phyloP scores from a whole-genome alignment of 2,113 vertebrate genomes.

The Perccottus glenii region DNA sequence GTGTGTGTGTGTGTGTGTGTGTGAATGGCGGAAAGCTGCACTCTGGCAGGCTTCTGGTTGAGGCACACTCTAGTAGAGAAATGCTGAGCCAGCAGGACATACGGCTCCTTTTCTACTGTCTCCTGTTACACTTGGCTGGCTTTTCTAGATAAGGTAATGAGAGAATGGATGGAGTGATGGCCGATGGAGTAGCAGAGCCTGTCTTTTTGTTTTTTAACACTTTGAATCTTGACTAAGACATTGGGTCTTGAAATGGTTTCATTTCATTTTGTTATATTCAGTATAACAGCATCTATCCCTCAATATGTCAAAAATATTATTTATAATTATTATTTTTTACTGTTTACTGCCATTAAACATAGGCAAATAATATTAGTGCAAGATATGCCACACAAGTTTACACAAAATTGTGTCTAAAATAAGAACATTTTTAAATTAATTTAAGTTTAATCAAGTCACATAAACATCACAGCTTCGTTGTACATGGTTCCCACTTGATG shows the following conservation, averaged over 20 bases:
- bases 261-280: too few species aligned
- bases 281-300: too few species aligned
- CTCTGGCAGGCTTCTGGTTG: slow-evolving; percentile 55
- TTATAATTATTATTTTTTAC: too few species aligned
- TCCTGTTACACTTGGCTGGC: slow-evolving; percentile 68
- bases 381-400: too few species aligned
- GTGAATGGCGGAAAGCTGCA: slow-evolving; percentile 18
- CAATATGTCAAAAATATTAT: too few species aligned
- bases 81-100: slow-evolving; percentile 69
- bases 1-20: slow-evolving; percentile 14
- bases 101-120: slow-evolving; percentile 64
- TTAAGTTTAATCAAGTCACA: slow-evolving; percentile 40
- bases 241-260: too few species aligned
- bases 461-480: slow-evolving; percentile 57
- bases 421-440: too few species aligned
- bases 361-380: too few species aligned
- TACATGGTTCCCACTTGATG: slow-evolving; percentile 9
- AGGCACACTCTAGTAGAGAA: slow-evolving; percentile 58
- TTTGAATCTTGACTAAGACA: too few species aligned
- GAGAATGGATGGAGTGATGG: neutral
- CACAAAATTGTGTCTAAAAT: too few species aligned
- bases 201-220: too few species aligned
- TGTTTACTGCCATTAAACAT: too few species aligned
- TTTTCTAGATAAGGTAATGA: slow-evolving; percentile 50
- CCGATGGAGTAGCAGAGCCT: neutral